These are phyloP conservation scores for Merops nubicus DNA, from an alignment of 2,113 vertebrate species.

Conservation along the genomic window DNA sequence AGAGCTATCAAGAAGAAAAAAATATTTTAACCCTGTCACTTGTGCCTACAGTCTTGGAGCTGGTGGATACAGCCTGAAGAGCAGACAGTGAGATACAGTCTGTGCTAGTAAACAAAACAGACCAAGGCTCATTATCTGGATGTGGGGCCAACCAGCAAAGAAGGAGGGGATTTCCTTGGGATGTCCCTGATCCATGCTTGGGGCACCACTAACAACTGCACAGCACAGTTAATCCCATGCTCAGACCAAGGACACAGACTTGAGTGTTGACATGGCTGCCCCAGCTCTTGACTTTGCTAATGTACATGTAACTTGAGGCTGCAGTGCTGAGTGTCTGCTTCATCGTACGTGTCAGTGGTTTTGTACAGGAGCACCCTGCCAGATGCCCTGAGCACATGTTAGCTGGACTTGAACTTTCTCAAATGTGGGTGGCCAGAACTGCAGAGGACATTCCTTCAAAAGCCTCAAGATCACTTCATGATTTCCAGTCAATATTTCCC, in stretches of 20 bases:
- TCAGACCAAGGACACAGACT: neutral
- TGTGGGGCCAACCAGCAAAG: neutral
- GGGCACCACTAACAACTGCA: neutral
- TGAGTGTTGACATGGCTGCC: rapidly evolving
- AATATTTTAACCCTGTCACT: neutral
- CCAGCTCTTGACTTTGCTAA: neutral
- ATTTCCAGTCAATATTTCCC: neutral
- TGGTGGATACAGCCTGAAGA: neutral
- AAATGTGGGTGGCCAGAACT: neutral
- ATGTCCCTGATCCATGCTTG: neutral
- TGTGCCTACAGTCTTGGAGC: neutral
- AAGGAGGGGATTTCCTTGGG: neutral
- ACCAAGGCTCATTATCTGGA: neutral
- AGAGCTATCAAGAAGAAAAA: neutral
- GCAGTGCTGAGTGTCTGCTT: neutral
- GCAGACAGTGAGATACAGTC: neutral
- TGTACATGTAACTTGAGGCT: neutral
- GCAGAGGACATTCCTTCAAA: neutral
- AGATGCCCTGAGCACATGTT: neutral
- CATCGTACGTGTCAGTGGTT: neutral
- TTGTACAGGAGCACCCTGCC: neutral
- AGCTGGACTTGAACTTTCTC: neutral
- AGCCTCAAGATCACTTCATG: neutral
- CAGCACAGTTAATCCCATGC: neutral
- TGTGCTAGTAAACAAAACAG: neutral